Evolutionary conservation across 2,797 vertebrate species (phyloP).

Genomic region (Sebastes vulpes): DNA sequence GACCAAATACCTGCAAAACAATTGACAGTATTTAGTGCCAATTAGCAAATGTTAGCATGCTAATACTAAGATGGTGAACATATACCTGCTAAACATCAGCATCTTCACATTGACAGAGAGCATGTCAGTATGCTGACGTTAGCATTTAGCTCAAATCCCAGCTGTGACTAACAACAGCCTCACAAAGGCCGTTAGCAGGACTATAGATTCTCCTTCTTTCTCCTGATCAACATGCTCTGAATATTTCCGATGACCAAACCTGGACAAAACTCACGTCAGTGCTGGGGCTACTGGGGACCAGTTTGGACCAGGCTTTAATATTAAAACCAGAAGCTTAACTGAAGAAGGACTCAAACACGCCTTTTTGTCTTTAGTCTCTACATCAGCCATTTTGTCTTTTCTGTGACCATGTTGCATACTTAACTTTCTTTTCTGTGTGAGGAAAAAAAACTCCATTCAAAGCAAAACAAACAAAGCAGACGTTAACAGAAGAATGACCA

Average conservation of each 20-base stretch:
- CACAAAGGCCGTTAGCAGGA: not conserved
- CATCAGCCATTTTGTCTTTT: not conserved
- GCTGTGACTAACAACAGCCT: not conserved
- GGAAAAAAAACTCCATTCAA: not conserved
- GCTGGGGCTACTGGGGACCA: not conserved
- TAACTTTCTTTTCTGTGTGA: not conserved
- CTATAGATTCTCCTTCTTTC: not conserved
- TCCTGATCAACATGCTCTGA: not conserved
- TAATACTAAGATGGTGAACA: too few species aligned
- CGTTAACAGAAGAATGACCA: conserved; percentile 36
- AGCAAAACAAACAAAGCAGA: conserved; percentile 4
- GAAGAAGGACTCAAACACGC: not conserved
- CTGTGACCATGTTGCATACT: not conserved
- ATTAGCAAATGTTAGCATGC: too few species aligned
- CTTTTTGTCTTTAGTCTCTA: not conserved
- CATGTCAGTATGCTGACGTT: not conserved
- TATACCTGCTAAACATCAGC: too few species aligned
- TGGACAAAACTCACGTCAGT: not conserved
- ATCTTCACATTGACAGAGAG: not conserved
- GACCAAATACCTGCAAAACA: too few species aligned
- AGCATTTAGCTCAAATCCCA: not conserved
- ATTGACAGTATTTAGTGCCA: too few species aligned
- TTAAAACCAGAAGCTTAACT: not conserved
- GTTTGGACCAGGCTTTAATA: not conserved
- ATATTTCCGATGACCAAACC: not conserved